Percentiles rank a stretch among this genome's conserved stretches.
These are phyloP conservation scores for Tachysurus vachellii DNA, from an alignment of 2,113 vertebrate species.

Conservation along the genomic window DNA sequence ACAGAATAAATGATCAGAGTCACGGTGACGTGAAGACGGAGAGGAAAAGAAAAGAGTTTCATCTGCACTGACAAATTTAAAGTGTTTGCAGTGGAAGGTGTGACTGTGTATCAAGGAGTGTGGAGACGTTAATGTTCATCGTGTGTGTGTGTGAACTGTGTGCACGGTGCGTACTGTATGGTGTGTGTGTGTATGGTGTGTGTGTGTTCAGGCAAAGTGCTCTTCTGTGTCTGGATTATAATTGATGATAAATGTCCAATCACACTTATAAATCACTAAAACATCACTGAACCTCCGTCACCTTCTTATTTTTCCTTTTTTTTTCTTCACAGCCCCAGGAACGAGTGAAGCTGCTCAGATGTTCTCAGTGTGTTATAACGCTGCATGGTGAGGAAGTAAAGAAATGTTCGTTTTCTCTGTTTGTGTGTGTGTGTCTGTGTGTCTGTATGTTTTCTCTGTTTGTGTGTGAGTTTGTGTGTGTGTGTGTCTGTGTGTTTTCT, in stretches of 20 bases:
- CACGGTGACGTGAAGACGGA: not conserved
- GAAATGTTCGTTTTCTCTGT: too few species aligned
- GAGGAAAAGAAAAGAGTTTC: not conserved
- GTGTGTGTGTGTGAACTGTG: not conserved
- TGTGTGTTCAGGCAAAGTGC: not conserved
- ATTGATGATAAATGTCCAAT: too few species aligned
- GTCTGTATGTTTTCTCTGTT: too few species aligned
- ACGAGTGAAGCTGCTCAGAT: too few species aligned
- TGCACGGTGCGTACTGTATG: too few species aligned
- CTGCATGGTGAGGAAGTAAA: too few species aligned
- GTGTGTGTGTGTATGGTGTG: not conserved
- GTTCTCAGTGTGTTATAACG: too few species aligned
- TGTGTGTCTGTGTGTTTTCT: not conserved
- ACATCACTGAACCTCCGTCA: too few species aligned
- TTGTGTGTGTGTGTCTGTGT: too few species aligned
- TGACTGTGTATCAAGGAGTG: constrained; percentile 18
- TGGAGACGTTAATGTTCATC: not conserved
- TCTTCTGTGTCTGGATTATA: too few species aligned
- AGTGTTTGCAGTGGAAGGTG: constrained; percentile 26
- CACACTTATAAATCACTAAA: not conserved
- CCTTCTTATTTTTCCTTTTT: too few species aligned
- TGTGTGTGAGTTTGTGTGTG: not conserved
- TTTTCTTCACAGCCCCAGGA: too few species aligned
- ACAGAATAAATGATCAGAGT: not conserved
- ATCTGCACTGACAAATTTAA: not conserved